Evolutionary conservation across 2,797 vertebrate species (phyloP), one percentile per base, ranked within the genome.

Genomic region (Sebastes reedi): DNA sequence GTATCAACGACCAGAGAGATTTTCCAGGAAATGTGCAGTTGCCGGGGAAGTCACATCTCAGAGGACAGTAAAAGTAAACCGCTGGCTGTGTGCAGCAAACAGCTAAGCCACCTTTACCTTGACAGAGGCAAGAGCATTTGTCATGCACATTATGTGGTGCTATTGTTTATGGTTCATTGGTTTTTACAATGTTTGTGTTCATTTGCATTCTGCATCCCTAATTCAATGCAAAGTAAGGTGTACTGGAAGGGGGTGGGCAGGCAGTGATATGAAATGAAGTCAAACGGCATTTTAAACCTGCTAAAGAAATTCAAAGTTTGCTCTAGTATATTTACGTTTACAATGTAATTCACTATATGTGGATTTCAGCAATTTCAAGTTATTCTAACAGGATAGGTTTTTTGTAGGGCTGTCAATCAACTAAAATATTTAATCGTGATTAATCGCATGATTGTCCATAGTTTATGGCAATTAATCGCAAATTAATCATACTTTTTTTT

Each of bases 121-220:
- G 30, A 74, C 69, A 70, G 76, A 67, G 32, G 42, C 32, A 46
- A 4, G 20, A 69, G 22, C 52, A 59, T 80, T 80, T 72, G 73
- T 72, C 69, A 77, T 68, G 64, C 58, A 72, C 36, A 80, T 80
- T 74, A 55, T 70, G 74, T 69, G 59, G 8, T 2, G 60, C 65
- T 77, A 34, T 70, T 84, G 59, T 77, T 84, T 61, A 60, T 13
- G 29, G 52, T 72, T 81, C 59, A 73, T 34, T 80, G 74, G 27
- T 22, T 74, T 73, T 84, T 27, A 77, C 65, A 29, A 10, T 20
- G 22, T 65, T 73, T 66, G 60, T 52, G 25, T 34, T 74, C 54
- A 81, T 81, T 81, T 78, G 66, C 58, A 80, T 80, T 72, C 25
- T 54, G 64, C 55, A 67, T 70, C 54, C 25, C 18, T 50, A 64